Evolutionary conservation across 2,888 invertebrate species (phyloP), one percentile per base, ranked within the genome.

Genomic region (Atethmia centrago): DNA sequence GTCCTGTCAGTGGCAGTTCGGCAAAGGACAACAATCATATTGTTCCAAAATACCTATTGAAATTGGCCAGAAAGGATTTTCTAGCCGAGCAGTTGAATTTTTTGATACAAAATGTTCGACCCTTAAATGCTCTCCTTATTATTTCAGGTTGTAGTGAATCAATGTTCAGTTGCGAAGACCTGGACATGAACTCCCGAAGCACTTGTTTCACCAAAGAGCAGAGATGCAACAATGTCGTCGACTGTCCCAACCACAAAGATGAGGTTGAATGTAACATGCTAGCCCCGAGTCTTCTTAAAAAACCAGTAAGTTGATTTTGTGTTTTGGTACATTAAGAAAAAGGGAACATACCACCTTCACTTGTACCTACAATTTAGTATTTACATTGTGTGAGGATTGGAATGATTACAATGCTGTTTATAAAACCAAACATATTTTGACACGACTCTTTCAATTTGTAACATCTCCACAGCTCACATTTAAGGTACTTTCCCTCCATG

Each of bases 211-310:
- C 97, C 21, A 94, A 97, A 72, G 93, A 96, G 42, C 97, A 98
- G 89, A 97, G 98, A 77, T 98, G 98, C 88, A 98, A 98, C 87
- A 97, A 97, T 36, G 92, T 97, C 0, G 88, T 90, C 28, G 97
- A 98, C 82, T 98, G 98, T 87, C 93, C 97, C 0, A 98, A 98
- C 87, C 97, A 97, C 40, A 97, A 97, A 89, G 98, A 98, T 87
- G 98, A 98, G 94, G 92, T 95, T 36, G 98, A 98, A 80, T 99
- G 98, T 89, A 97, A 97, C 62, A 96, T 98, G 90, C 94, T 98
- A 66, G 96, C 97, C 0, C 97, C 97, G 25, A 96, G 95, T 84
- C 90, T 97, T 68, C 95, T 95, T 45, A 94, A 94, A 63, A 95
- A 96, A 85, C 94, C 95, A 12, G 96, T 96, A 92, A 87, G 91